Percentiles rank a stretch among this genome's conserved stretches.
These are phyloP conservation scores for Nasonovia ribisnigri DNA, from an alignment of 2,888 invertebrate species.

Conservation along the genomic window DNA sequence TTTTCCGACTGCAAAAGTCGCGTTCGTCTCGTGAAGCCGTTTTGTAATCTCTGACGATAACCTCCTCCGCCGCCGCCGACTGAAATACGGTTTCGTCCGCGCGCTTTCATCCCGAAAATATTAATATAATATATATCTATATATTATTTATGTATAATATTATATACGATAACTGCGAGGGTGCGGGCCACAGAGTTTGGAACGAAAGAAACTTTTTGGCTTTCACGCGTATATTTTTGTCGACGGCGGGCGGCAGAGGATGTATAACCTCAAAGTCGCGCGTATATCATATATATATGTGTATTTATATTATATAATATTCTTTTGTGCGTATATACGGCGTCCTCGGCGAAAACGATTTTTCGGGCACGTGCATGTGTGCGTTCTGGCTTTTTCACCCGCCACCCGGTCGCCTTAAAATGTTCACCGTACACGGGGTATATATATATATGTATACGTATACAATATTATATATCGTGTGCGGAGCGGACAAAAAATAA, in stretches of 20 bases:
- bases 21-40: background rate
- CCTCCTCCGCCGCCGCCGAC: background rate
- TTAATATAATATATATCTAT: constrained; percentile 17
- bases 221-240: background rate
- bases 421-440: background rate
- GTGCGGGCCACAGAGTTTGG: background rate
- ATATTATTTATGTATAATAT: background rate
- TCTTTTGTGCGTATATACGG: constrained; percentile 3
- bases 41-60: constrained; percentile 18
- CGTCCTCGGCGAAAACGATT: constrained; percentile 9
- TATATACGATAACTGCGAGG: background rate
- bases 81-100: background rate
- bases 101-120: constrained; percentile 23
- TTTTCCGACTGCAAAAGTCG: background rate
- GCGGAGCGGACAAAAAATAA: constrained; percentile 4
- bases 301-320: background rate
- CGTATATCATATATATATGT: background rate
- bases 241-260: background rate
- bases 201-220: constrained; percentile 30
- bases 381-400: background rate
- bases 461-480: background rate
- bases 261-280: background rate
- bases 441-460: background rate
- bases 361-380: background rate
- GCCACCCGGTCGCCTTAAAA: background rate